These are phyloP conservation scores for Drosophila mercatorum DNA, from an alignment of 2,888 invertebrate species.

Conservation along the genomic window DNA sequence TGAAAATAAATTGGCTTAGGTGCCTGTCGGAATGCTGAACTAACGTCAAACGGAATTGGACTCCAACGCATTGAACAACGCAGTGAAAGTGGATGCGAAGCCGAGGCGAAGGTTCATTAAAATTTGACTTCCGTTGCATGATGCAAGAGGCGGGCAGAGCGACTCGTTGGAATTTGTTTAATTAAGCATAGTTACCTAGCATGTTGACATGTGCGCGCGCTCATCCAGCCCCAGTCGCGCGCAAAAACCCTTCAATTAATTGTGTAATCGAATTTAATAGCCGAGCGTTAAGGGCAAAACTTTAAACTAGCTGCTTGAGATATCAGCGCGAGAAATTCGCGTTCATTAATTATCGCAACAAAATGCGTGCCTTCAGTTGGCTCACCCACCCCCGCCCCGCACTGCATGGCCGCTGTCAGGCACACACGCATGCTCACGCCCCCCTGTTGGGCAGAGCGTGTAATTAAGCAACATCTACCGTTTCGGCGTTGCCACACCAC, in stretches of 20 bases:
- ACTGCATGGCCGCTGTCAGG: slow-evolving; percentile 33
- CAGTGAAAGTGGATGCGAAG: background rate
- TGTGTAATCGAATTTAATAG: slow-evolving; percentile 65
- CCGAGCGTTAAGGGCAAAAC: slow-evolving; percentile 18
- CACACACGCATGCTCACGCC: slow-evolving; percentile 33
- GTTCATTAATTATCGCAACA: slow-evolving; percentile 49
- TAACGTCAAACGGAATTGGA: slow-evolving; percentile 13
- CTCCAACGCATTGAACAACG: slow-evolving; percentile 2
- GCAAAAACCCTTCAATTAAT: slow-evolving; percentile 34
- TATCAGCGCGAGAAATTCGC: slow-evolving; percentile 17
- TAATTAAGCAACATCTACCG: slow-evolving; percentile 69
- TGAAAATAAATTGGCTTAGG: slow-evolving; percentile 47
- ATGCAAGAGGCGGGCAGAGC: slow-evolving; percentile 40
- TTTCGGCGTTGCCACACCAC: slow-evolving; percentile 14
- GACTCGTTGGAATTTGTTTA: slow-evolving; percentile 72
- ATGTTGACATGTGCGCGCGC: slow-evolving; percentile 40
- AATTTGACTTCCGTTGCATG: slow-evolving; percentile 43
- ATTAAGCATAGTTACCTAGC: slow-evolving; percentile 67
- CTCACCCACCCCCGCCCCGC: background rate
- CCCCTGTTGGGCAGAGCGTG: slow-evolving; percentile 41
- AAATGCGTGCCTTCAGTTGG: slow-evolving; percentile 4
- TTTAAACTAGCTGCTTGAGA: slow-evolving; percentile 53
- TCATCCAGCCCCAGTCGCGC: slow-evolving; percentile 1
- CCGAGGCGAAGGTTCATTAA: slow-evolving; percentile 48
- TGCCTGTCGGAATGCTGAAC: slow-evolving; percentile 22